Base-by-base conservation (phyloP, 1,140 invertebrate genomes). In the Zelostemma sp. region DNA sequence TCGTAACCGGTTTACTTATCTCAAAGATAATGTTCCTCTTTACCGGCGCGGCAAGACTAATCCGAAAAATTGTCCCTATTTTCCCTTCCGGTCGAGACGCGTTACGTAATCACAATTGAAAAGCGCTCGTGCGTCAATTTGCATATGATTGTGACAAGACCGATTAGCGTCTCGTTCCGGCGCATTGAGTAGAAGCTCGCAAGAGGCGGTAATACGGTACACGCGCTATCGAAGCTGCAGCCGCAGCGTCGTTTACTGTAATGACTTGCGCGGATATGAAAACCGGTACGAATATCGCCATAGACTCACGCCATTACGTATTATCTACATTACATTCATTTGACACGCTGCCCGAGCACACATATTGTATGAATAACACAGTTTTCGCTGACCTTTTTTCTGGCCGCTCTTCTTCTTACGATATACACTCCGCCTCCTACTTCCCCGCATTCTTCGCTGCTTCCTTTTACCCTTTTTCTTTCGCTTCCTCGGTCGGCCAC, bases 251-350 rank as follows among this genome's bases (percentile, higher is more conserved):
- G 57, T 67, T 73, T 73, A 70, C 62, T 43, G 57, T 69, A 68
- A 72, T 65, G 65, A 72, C 43, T 59, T 54, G 69, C 57, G 55
- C 51, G 59, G 55, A 68, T 68, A 47, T 63, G 74, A 72, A 72
- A 77, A 75, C 68, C 62, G 67, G 64, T 73, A 41, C 33, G 33
- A 1, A n/a, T 54, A 75, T 73, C 17, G 9, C 56, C 71, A 60
- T 74, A 74, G 69, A 73, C 66, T 61, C 61, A 66, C 72, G 64
- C 69, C 59, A 79, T 79, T 78, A 77, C 75, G 63, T 57, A 75
- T 73, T 77, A 77, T 68, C 49, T 67, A 48, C 70, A 65, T 79
- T 78, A 77, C 68, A 67, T 78, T 72, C 71, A 78, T 78, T 80
- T 75, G 73, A 77, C 72, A 77, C 77, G 77, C 72, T 74, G 68